Evolutionary conservation across 2,113 vertebrate species (phyloP).

Genomic region (Colaptes auratus): DNA sequence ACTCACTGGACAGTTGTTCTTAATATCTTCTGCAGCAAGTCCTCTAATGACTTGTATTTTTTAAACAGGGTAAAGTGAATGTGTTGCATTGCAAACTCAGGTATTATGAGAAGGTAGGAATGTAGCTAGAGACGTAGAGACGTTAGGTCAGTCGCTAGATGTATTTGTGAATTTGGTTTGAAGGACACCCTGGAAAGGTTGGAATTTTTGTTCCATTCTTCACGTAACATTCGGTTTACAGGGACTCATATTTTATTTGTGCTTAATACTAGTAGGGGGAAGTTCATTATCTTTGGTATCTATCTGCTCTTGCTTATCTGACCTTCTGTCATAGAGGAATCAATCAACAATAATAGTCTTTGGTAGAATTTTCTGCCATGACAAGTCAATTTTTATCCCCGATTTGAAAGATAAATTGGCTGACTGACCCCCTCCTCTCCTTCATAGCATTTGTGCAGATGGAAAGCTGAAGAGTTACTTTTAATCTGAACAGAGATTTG

Average conservation of each 20-base stretch:
- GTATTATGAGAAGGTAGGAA: constrained; percentile 84
- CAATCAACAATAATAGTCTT: constrained; percentile 67
- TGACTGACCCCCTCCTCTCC: constrained; percentile 58
- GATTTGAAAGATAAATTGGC: constrained; percentile 56
- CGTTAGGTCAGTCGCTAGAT: constrained; percentile 87
- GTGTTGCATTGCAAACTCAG: constrained; percentile 88
- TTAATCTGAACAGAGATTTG: constrained; percentile 3
- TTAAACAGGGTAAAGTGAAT: constrained; percentile 98
- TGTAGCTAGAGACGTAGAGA: constrained; percentile 78
- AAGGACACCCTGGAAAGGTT: constrained; percentile 78
- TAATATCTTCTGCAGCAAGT: constrained; percentile 84
- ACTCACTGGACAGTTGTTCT: constrained; percentile 71
- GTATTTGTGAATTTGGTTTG: constrained; percentile 85
- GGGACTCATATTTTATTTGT: constrained; percentile 75
- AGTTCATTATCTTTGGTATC: constrained; percentile 66
- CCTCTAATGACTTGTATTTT: constrained; percentile 82
- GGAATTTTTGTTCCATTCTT: constrained; percentile 73
- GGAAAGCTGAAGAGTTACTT: constrained; percentile 57
- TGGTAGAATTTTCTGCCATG: constrained; percentile 60
- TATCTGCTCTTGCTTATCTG: constrained; percentile 67
- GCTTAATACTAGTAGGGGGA: constrained; percentile 70
- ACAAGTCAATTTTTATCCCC: constrained; percentile 68
- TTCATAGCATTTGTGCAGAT: constrained; percentile 27
- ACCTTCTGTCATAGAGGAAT: constrained; percentile 61
- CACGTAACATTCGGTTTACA: constrained; percentile 68